phyloP scores from a whole-genome alignment of 2,113 vertebrate genomes.

The Cavia porcellus region DNA sequence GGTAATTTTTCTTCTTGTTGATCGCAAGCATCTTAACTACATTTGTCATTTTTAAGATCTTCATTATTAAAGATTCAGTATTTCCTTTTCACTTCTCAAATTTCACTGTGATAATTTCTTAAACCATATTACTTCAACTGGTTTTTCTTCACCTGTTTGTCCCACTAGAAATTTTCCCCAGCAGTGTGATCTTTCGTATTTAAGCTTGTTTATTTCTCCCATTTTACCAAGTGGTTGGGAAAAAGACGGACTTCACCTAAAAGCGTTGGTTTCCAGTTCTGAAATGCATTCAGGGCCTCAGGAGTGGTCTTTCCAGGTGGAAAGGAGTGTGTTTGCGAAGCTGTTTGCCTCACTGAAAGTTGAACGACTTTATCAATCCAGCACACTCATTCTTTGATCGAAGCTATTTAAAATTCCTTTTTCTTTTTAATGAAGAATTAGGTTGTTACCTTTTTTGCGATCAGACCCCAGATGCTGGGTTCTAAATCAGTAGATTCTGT shows the following conservation, averaged over 20 bases:
- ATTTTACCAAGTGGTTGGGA: slow-evolving; percentile 12
- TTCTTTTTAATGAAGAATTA: slow-evolving; percentile 23
- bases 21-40: slow-evolving; percentile 23
- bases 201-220: slow-evolving; percentile 41
- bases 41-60: neutral
- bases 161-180: slow-evolving; percentile 10
- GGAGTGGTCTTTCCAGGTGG: slow-evolving; percentile 25
- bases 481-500: neutral
- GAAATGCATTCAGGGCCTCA: slow-evolving; percentile 42
- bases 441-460: neutral
- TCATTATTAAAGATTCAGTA: slow-evolving; percentile 52
- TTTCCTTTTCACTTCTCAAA: neutral
- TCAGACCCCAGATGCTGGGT: neutral
- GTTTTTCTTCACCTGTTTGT: slow-evolving; percentile 37
- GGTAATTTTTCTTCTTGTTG: slow-evolving; percentile 51
- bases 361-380: neutral
- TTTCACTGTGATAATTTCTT: slow-evolving; percentile 47
- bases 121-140: slow-evolving; percentile 46
- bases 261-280: neutral
- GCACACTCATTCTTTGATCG: neutral
- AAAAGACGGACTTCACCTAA: neutral
- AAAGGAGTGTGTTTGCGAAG: slow-evolving; percentile 9
- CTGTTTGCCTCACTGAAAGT: neutral
- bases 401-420: neutral
- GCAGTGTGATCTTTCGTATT: slow-evolving; percentile 7